These are phyloP conservation scores for Callosobruchus maculatus DNA, from an alignment of 2,888 invertebrate species.

Conservation along the genomic window DNA sequence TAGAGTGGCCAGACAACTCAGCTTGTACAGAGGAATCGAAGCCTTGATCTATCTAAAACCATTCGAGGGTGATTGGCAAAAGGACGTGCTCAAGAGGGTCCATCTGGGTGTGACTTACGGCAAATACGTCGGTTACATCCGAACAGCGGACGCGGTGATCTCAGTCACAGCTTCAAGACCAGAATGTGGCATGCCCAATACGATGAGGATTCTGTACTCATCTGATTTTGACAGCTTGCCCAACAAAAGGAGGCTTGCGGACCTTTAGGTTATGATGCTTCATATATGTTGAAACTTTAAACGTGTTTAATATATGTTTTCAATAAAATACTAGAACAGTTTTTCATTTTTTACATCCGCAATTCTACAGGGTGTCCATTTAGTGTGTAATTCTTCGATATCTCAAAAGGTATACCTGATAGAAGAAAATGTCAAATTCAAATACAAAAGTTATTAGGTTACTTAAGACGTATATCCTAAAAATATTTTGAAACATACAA, in stretches of 20 bases:
- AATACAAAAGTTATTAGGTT: no score
- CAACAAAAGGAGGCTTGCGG: not conserved
- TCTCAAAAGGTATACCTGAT: no score
- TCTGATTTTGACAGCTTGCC: constrained; percentile 33
- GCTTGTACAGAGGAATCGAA: constrained; percentile 55
- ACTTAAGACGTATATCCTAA: no score
- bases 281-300: not conserved
- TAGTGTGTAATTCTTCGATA: no score
- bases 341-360: no score
- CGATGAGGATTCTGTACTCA: constrained; percentile 61
- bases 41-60: constrained; percentile 55
- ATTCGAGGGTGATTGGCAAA: constrained; percentile 51
- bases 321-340: not conserved
- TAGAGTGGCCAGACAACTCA: constrained; percentile 65
- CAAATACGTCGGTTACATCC: constrained; percentile 60
- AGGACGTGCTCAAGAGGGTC: constrained; percentile 60
- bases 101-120: constrained; percentile 60
- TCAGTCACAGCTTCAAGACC: constrained; percentile 69
- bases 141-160: constrained; percentile 66
- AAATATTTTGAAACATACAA: no score
- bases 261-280: not conserved
- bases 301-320: not conserved
- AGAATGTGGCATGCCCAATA: constrained; percentile 67
- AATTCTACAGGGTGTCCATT: no score
- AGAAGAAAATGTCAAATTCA: no score